Evolutionary conservation across 2,113 vertebrate species (phyloP).

Genomic region (Eulemur macaco): DNA sequence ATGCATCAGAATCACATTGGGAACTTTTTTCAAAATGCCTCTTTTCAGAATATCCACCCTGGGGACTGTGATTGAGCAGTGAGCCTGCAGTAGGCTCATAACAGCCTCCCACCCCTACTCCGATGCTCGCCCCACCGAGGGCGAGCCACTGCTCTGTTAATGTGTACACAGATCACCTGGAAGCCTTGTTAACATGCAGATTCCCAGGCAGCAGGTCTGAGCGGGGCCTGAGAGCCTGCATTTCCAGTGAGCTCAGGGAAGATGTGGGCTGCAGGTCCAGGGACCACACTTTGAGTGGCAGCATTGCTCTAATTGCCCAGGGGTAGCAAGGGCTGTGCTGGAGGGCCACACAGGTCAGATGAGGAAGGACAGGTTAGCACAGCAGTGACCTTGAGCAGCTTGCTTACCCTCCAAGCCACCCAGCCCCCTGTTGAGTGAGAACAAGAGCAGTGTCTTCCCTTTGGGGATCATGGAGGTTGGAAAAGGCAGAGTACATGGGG

Average conservation of each 20-base stretch:
- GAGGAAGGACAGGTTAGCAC: background rate
- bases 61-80: background rate
- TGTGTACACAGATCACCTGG: background rate
- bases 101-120: background rate
- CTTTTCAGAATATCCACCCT: background rate
- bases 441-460: background rate
- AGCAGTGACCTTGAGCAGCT: background rate
- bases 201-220: background rate
- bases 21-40: background rate
- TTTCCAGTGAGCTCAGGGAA: background rate
- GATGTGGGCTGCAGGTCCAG: background rate
- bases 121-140: background rate
- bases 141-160: background rate
- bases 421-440: background rate
- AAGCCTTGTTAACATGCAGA: background rate
- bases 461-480: fast-evolving
- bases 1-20: background rate
- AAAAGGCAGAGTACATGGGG: fast-evolving
- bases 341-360: background rate
- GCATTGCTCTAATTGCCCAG: too few relatives aligned
- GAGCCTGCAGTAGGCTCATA: background rate
- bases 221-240: background rate
- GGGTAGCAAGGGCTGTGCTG: fast-evolving
- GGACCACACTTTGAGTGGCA: background rate
- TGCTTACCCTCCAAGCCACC: background rate